Conservation (phyloP, 1,140 invertebrate genomes). For the Hylaeus volcanicus region DNA sequence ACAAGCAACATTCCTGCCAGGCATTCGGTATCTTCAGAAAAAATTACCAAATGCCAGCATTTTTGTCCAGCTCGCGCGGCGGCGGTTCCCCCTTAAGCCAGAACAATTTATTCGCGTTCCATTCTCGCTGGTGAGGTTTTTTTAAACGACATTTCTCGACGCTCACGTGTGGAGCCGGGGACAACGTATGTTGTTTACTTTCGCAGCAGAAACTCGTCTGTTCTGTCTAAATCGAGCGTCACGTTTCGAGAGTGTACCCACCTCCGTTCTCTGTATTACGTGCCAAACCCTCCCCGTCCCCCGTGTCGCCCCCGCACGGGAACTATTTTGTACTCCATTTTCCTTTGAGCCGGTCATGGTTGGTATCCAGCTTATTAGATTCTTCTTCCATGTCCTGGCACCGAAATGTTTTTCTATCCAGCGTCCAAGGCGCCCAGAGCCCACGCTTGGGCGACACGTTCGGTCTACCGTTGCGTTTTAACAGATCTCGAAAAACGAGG, state of each 20-base stretch:
- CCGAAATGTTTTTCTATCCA: constrained; percentile 39
- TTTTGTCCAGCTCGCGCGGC: too few relatives aligned
- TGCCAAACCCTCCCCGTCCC: neutral
- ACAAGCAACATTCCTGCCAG: too few relatives aligned
- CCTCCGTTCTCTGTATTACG: neutral
- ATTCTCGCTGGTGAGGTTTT: neutral
- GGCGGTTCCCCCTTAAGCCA: too few relatives aligned
- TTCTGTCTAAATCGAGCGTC: neutral
- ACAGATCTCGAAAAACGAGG: too few relatives aligned
- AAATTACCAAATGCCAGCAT: too few relatives aligned
- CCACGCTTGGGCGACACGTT: too few relatives aligned
- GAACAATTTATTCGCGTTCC: too few relatives aligned
- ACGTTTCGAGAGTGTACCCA: neutral
- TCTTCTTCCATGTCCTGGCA: constrained; percentile 16
- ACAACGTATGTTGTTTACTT: neutral
- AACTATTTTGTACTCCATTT: constrained; percentile 49
- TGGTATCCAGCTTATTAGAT: constrained; percentile 58
- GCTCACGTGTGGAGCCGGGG: neutral
- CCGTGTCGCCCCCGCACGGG: constrained; percentile 7
- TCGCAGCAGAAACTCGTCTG: neutral
- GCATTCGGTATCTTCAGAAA: too few relatives aligned
- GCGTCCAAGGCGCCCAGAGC: neutral
- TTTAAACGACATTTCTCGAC: neutral
- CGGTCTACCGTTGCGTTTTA: too few relatives aligned
- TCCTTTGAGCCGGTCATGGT: constrained; percentile 45